These are phyloP conservation scores for Phaethon lepturus DNA, from an alignment of 2,113 vertebrate species.

Conservation along the genomic window DNA sequence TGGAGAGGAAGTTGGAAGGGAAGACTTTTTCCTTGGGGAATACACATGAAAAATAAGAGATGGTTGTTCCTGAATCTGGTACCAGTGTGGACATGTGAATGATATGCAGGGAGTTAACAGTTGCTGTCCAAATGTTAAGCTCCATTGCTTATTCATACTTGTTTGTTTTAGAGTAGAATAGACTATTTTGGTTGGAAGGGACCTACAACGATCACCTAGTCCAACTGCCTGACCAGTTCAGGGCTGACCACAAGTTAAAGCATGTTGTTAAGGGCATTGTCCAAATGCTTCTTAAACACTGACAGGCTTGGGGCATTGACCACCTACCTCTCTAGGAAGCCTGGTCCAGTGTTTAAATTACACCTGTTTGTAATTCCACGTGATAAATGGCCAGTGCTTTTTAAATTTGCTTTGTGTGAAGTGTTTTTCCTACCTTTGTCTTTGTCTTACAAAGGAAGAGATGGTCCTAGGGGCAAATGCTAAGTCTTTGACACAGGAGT, in stretches of 20 bases:
- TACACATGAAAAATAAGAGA: not conserved
- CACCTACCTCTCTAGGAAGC: not conserved
- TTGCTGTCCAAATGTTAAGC: not conserved
- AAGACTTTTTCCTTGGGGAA: not conserved
- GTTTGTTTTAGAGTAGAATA: not conserved
- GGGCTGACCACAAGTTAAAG: not conserved
- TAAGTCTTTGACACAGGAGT: not conserved
- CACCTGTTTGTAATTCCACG: not conserved
- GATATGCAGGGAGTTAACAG: not conserved
- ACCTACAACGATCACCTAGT: not conserved
- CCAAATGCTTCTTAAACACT: not conserved
- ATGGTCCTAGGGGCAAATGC: not conserved
- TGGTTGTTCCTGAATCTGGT: not conserved
- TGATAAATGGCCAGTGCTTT: not conserved
- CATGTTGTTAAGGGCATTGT: not conserved
- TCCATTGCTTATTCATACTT: not conserved
- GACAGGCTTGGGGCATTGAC: not conserved
- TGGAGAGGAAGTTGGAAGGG: not conserved
- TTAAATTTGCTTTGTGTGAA: not conserved
- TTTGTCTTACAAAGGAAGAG: not conserved
- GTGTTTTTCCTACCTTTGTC: not conserved
- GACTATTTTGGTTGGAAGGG: not conserved
- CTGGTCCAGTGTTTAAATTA: not conserved
- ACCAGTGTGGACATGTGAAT: rapidly evolving
- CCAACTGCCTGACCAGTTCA: not conserved